Conservation (phyloP, 2,888 invertebrate genomes). For the Pollenia amentaria region DNA sequence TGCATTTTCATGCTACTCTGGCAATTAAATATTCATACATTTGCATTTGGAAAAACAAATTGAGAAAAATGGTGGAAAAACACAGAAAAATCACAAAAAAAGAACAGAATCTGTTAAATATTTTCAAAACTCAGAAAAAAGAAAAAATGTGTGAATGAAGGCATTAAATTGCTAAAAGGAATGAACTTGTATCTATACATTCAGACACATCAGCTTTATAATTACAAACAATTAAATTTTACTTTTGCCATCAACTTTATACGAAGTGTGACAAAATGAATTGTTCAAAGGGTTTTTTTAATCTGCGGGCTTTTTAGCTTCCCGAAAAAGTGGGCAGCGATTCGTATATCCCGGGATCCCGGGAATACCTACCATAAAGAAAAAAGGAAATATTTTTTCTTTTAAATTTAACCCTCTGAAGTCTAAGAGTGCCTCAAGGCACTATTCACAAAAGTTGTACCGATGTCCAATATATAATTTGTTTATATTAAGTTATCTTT, state of each 20-base stretch:
- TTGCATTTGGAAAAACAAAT: slow-evolving; percentile 41
- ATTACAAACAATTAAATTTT: slow-evolving; percentile 62
- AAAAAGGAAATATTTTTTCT: too few species aligned
- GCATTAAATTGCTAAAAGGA: slow-evolving; percentile 37
- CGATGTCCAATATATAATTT: too few species aligned
- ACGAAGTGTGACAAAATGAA: slow-evolving; percentile 45
- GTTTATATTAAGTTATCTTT: too few species aligned
- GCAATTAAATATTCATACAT: slow-evolving; percentile 43
- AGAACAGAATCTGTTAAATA: slow-evolving; percentile 37
- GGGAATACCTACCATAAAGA: too few species aligned
- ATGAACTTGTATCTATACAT: slow-evolving; percentile 21
- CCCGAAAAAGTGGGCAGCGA: too few species aligned
- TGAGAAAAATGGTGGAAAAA: slow-evolving; percentile 30
- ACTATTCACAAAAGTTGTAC: too few species aligned
- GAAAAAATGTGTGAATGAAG: slow-evolving; percentile 46
- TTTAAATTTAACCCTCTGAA: too few species aligned
- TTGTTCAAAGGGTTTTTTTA: neutral
- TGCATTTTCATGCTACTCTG: neutral
- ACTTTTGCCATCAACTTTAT: slow-evolving; percentile 28
- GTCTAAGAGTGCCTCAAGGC: too few species aligned
- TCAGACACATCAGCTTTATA: neutral
- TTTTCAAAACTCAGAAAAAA: slow-evolving; percentile 10
- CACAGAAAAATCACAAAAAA: neutral
- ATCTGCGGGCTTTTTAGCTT: neutral
- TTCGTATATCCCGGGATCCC: too few species aligned